Percentiles rank a stretch among this genome's conserved stretches.
Evolutionary conservation across 2,797 vertebrate genomes (phyloP).

Genomic region (Enteromius anoplus): DNA sequence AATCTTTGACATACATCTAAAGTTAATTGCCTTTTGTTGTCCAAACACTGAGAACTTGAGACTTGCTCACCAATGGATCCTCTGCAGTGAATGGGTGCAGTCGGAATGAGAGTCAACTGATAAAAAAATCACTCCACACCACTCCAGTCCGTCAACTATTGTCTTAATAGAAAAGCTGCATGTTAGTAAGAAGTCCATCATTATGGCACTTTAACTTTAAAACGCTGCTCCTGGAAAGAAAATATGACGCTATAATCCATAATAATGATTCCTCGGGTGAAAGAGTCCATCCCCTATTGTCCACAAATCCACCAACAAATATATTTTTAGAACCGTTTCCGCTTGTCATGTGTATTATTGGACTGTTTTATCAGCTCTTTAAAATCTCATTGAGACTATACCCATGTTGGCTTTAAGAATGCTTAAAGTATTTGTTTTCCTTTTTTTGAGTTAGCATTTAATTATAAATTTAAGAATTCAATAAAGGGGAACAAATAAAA

Average conservation of each 20-base stretch:
- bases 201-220: background rate
- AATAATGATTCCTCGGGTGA: background rate
- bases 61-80: background rate
- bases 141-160: background rate
- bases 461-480: constrained; percentile 70
- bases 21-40: background rate
- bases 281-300: background rate
- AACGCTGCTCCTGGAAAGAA: background rate
- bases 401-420: background rate
- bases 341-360: background rate
- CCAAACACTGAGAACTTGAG: background rate
- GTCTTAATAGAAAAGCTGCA: background rate
- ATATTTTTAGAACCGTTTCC: background rate
- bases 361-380: background rate
- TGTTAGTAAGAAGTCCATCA: background rate
- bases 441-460: constrained; percentile 46
- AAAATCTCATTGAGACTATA: background rate
- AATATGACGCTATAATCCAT: background rate
- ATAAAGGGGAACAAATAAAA: constrained; percentile 63
- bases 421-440: background rate
- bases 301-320: background rate
- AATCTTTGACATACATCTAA: background rate
- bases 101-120: background rate
- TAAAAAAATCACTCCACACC: background rate
- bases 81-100: background rate